Evolutionary conservation across 1,140 invertebrate species (phyloP), one percentile per base, ranked within the genome.

Genomic region (Eupeodes corollae): DNA sequence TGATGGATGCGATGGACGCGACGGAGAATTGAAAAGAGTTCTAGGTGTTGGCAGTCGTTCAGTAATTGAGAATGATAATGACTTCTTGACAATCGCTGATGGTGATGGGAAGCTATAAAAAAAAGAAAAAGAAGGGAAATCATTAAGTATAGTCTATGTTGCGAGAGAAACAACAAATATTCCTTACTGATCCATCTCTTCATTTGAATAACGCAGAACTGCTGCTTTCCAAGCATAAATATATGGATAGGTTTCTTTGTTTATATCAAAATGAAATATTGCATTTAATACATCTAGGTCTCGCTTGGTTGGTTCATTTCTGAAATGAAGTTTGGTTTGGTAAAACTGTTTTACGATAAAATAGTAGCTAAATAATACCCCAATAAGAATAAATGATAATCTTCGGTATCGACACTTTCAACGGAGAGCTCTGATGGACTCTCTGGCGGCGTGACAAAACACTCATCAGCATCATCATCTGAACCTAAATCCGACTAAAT

Each of bases 211-310:
- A 6, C 75, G 65, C 10, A 73, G 67, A 8, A 81, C 68, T 2
- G 71, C 73, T 54, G 80, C 75, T 50, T 75, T 68, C 84, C 84
- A 88, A 35, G 75, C 73, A 59, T 78, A 78, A 49, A 85, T 74
- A 56, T 75, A 72, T n/a, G 84, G 83, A 66, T 76, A 80, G 49
- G 74, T 60, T 18, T 73, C 66, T 19, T 72, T 56, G 26, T 71
- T 67, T 39, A 86, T 62, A 9, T 68, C 26, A 44, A 68, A 61
- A 48, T 73, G 55, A 30, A 68, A 56, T 47, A 86, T 58, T 6
- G 83, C 83, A 55, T 82, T 80, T 48, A 74, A 79, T 39, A 85
- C 83, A 32, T 81, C 73, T 47, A 77, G 68, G 67, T 88, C 84
- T 44, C 79, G 74, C 60, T 83, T 84, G 0, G 78, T 78, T 14